Evolutionary conservation across 2,797 vertebrate species (phyloP).

Genomic region (Parambassis ranga): DNA sequence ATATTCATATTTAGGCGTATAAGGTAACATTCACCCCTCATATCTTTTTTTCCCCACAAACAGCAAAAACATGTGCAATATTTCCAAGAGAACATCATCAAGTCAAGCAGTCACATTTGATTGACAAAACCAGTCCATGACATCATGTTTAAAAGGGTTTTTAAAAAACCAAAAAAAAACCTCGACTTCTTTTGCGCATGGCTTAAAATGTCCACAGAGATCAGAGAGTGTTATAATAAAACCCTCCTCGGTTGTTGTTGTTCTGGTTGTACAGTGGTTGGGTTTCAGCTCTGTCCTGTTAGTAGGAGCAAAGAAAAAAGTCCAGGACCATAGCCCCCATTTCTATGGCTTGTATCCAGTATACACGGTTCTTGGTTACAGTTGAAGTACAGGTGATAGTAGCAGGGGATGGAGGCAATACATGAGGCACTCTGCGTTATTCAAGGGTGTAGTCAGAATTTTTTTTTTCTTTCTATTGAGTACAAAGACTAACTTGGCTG

Average conservation of each 20-base stretch:
- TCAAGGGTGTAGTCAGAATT: conserved; percentile 52
- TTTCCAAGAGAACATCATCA: conserved; percentile 38
- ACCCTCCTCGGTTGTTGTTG: conserved; percentile 28
- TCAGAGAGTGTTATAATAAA: conserved; percentile 13
- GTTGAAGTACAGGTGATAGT: conserved; percentile 30
- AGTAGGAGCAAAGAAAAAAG: conserved; percentile 35
- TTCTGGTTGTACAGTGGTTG: conserved; percentile 53
- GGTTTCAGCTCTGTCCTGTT: conserved; percentile 28
- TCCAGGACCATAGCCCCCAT: conserved; percentile 47
- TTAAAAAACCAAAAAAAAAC: no score
- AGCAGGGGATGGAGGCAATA: conserved; percentile 17
- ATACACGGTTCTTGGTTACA: conserved; percentile 57
- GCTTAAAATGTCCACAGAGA: conserved; percentile 70
- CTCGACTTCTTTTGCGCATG: conserved; percentile 57
- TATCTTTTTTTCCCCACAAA: conserved; percentile 25
- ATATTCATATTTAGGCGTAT: conserved; percentile 47
- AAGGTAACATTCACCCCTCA: conserved; percentile 46
- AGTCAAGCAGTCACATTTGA: conserved; percentile 53
- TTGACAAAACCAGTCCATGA: conserved; percentile 70
- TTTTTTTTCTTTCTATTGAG: conserved; percentile 22
- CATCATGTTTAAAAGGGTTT: conserved; percentile 72
- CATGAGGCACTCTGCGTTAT: conserved; percentile 75
- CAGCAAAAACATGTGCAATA: conserved; percentile 41
- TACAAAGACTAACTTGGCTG: conserved; percentile 31
- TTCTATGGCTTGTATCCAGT: conserved; percentile 81